Evolutionary conservation across 2,113 vertebrate genomes (phyloP).

Genomic region (Antechinus flavipes): DNA sequence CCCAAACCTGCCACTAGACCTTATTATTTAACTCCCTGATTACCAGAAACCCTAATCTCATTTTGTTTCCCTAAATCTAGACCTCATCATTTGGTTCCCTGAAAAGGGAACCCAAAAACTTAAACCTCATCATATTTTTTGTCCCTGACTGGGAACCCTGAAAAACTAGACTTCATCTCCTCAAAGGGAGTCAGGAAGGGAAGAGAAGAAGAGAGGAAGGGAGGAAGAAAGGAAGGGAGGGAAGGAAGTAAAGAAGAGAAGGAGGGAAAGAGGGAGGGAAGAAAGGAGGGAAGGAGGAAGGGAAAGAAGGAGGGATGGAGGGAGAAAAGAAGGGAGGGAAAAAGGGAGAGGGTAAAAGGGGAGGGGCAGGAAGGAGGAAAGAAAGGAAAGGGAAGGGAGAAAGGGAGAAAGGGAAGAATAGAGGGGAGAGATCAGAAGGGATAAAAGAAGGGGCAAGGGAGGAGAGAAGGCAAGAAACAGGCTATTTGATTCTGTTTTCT

Average conservation of each 20-base stretch:
- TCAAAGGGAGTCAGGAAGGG: too few relatives aligned
- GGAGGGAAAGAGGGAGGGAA: not conserved
- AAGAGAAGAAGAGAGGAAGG: not conserved
- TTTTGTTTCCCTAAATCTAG: too few relatives aligned
- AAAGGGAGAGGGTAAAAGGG: not conserved
- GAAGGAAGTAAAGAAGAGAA: not conserved
- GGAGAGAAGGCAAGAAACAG: not conserved
- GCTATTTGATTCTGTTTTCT: conserved; percentile 25
- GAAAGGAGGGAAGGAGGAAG: not conserved
- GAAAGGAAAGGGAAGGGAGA: not conserved
- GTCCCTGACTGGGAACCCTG: too few relatives aligned
- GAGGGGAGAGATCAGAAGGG: not conserved
- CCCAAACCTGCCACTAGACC: too few relatives aligned
- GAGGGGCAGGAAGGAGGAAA: not conserved
- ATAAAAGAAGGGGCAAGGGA: not conserved
- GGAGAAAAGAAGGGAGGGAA: not conserved
- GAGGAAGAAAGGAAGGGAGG: not conserved
- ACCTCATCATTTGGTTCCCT: too few relatives aligned
- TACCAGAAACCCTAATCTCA: too few relatives aligned
- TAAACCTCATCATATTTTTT: too few relatives aligned
- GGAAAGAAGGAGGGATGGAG: not conserved
- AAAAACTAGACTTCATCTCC: too few relatives aligned
- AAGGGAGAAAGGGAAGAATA: not conserved
- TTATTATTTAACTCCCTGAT: too few relatives aligned
- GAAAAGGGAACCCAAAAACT: too few relatives aligned